phyloP scores from a whole-genome alignment of 92 coral and sea anemone genomes.

The Epizoanthus ramosus region DNA sequence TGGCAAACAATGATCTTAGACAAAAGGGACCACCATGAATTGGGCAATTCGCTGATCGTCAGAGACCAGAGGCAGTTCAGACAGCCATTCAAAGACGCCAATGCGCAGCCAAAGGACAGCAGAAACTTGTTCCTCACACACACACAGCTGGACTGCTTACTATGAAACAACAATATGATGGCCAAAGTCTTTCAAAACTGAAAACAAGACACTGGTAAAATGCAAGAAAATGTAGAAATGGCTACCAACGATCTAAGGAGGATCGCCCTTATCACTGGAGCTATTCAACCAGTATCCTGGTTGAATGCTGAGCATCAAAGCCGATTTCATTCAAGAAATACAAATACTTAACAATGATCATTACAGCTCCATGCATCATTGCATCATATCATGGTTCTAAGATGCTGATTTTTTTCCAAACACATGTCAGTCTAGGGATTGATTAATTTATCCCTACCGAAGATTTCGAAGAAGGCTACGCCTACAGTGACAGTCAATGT shows the following conservation, averaged over 20 bases:
- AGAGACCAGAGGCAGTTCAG: no score
- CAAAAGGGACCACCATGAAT: slow-evolving; percentile 62
- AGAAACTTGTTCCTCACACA: slow-evolving; percentile 13
- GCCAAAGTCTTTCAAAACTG: slow-evolving; percentile 26
- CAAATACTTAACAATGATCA: no score
- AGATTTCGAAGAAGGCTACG: no score
- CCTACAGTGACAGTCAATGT: no score
- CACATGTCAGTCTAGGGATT: no score
- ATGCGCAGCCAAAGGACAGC: slow-evolving; percentile 9
- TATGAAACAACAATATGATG: slow-evolving; percentile 23
- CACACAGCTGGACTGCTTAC: slow-evolving; percentile 27
- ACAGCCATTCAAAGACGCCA: neutral
- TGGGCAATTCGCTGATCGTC: no score
- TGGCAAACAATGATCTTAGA: slow-evolving; percentile 63
- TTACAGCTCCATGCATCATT: no score
- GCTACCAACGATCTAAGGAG: slow-evolving; percentile 9
- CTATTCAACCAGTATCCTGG: slow-evolving; percentile 44
- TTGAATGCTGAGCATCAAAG: slow-evolving; percentile 45
- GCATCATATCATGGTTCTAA: no score
- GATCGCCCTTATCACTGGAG: slow-evolving; percentile 44
- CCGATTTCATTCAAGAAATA: slow-evolving; percentile 26
- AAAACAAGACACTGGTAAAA: slow-evolving; percentile 24
- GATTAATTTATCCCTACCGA: no score
- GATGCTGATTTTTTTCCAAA: no score
- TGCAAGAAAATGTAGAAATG: slow-evolving; percentile 28